Percentiles rank a stretch among this genome's conserved stretches.
These are phyloP conservation scores for Hirtodrosophila alboralis DNA, from an alignment of 2,888 invertebrate genomes.

Conservation along the genomic window DNA sequence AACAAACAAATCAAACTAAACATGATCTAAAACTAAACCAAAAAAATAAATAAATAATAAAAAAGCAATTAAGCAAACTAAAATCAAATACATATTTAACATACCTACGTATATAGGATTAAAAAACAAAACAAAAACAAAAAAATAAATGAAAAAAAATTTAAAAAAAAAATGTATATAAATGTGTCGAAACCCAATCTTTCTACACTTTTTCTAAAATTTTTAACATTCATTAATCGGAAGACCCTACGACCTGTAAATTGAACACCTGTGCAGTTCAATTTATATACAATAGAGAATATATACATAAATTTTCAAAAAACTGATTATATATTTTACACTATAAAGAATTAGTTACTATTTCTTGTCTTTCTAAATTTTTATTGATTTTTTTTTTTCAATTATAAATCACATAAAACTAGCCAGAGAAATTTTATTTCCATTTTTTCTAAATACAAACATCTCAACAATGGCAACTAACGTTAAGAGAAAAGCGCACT, in stretches of 20 bases:
- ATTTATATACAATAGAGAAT: constrained; percentile 34
- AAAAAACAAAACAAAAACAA: constrained; percentile 7
- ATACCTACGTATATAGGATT: constrained; percentile 32
- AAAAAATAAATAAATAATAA: constrained; percentile 28
- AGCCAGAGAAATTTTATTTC: too few relatives aligned
- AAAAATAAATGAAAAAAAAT: constrained; percentile 21
- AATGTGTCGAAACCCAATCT: constrained; percentile 56
- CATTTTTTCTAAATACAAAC: too few relatives aligned
- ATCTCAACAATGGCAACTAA: too few relatives aligned
- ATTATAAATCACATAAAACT: too few relatives aligned
- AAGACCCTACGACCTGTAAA: constrained; percentile 27
- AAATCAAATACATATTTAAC: constrained; percentile 52
- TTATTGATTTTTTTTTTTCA: background rate
- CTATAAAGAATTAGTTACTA: constrained; percentile 12
- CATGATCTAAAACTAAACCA: constrained; percentile 52
- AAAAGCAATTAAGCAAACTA: constrained; percentile 37
- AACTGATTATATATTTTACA: constrained; percentile 18
- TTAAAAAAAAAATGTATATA: constrained; percentile 41
- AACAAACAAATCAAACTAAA: constrained; percentile 69
- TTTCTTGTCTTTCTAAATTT: constrained; percentile 1
- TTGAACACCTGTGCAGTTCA: constrained; percentile 36
- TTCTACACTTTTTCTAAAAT: constrained; percentile 68
- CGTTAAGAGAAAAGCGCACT: constrained; percentile 13
- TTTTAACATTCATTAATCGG: constrained; percentile 51
- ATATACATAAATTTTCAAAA: constrained; percentile 16